Evolutionary conservation across 2,797 vertebrate species (phyloP), one percentile per base, ranked within the genome.

Genomic region (Crenuchus spilurus): DNA sequence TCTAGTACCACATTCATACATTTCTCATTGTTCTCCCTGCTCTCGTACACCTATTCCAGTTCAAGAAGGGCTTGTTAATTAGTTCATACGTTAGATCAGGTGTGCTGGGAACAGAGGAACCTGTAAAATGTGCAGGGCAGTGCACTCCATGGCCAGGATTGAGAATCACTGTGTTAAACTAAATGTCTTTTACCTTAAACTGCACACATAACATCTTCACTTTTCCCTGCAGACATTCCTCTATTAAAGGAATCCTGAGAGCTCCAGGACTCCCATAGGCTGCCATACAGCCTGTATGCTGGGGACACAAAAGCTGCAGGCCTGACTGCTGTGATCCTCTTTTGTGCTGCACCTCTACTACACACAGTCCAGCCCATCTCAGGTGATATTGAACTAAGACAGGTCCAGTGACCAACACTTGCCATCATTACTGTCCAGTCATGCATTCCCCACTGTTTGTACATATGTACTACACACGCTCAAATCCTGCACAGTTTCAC

Each of bases 231-330:
- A 99, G 97, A 98, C 91, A 98, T 97, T 90, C 97, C 97, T 0
- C 90, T 98, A 81, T 68, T 98, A 86, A 98, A 99, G 89, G 97
- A 98, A 89, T 94, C 96, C 76, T 97, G 94, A 98, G 88, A 80
- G 77, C 79, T 80, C 79, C 80, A 8, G 54, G 57, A 76, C 57
- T 70, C 61, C 72, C 68, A 31, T 52, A 66, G 76, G 68, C 80
- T 65, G 41, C 42, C 10, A 41, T 28, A 10, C 60, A 22, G 70
- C 61, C 31, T 2, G 16, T 77, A 78, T 79, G 57, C 69, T 24
- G 11, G 44, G 51, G 51, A 28, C 28, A 26, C 46, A 46, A 18
- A 37, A n/a, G 57, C 75, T 55, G 69, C 42, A 55, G 52, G 18
- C 35, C 28, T 74, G 76, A 62, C 74, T 75, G 74, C 63, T 22